Conservation (phyloP, 1,140 invertebrate species). For the Hormaphis cornu region DNA sequence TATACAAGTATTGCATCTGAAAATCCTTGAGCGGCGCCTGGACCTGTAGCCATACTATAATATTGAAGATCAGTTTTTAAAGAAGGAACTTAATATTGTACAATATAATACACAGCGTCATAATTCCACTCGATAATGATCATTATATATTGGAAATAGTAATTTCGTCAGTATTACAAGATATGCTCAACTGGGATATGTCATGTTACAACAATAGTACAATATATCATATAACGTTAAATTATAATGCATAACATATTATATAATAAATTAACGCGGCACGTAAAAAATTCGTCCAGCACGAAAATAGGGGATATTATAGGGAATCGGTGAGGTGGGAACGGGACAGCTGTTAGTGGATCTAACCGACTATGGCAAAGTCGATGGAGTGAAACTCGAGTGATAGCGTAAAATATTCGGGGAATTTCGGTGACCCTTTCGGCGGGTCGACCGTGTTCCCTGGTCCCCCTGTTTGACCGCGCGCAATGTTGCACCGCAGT, state of each 20-base stretch:
- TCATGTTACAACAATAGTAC: neutral
- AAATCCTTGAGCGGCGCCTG: neutral
- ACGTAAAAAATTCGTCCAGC: too few relatives aligned
- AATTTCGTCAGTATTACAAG: neutral
- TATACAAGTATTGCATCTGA: neutral
- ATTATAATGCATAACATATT: neutral
- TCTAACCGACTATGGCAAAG: neutral
- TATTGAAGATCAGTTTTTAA: neutral
- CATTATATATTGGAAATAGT: neutral
- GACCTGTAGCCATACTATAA: neutral
- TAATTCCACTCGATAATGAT: neutral
- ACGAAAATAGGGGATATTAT: neutral
- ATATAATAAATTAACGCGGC: neutral
- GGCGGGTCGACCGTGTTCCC: too few relatives aligned
- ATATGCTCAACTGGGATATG: slow-evolving; percentile 24
- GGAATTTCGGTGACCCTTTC: too few relatives aligned
- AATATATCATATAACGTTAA: neutral
- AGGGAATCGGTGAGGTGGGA: neutral
- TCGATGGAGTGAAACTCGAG: too few relatives aligned
- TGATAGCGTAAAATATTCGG: too few relatives aligned
- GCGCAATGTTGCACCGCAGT: too few relatives aligned
- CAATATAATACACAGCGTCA: neutral
- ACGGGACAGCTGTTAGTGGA: neutral
- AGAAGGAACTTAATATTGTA: neutral
- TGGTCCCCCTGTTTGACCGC: too few relatives aligned